Percentiles rank a stretch among this genome's conserved stretches.
Conservation (phyloP, 2,888 invertebrate species). For the Anthophora plumipes region DNA sequence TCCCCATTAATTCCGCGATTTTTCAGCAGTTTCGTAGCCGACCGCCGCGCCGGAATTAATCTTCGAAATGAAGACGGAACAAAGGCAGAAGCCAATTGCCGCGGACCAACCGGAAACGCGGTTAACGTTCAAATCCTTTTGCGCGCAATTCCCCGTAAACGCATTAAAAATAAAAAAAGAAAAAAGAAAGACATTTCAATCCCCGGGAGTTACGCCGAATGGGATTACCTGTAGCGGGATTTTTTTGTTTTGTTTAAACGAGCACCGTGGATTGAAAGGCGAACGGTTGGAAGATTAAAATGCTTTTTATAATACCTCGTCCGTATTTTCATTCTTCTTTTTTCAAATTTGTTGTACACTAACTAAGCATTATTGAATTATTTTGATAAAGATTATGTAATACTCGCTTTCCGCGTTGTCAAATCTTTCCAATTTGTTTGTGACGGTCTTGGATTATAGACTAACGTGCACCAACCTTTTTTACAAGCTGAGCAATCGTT, state of each 20-base stretch:
- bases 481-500: too few relatives aligned
- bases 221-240: slow-evolving; percentile 21
- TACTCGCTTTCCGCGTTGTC: too few relatives aligned
- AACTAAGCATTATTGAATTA: too few relatives aligned
- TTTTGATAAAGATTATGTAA: too few relatives aligned
- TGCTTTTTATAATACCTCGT: neutral
- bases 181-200: neutral
- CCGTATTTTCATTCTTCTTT: neutral
- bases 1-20: slow-evolving; percentile 36
- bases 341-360: too few relatives aligned
- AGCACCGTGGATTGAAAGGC: neutral
- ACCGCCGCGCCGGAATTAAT: slow-evolving; percentile 35
- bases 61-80: slow-evolving; percentile 32
- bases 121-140: slow-evolving; percentile 15
- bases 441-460: too few relatives aligned
- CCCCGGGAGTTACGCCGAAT: neutral
- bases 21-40: slow-evolving; percentile 28
- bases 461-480: too few relatives aligned
- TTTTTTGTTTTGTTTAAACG: neutral
- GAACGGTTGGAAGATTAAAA: slow-evolving; percentile 10
- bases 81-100: slow-evolving; percentile 39
- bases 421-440: too few relatives aligned
- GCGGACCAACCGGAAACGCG: slow-evolving; percentile 16
- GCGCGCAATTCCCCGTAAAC: slow-evolving; percentile 15
- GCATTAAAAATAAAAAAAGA: too few relatives aligned